These are phyloP conservation scores for Drosophila varians DNA, from an alignment of 1,140 invertebrate species.

Conservation along the genomic window DNA sequence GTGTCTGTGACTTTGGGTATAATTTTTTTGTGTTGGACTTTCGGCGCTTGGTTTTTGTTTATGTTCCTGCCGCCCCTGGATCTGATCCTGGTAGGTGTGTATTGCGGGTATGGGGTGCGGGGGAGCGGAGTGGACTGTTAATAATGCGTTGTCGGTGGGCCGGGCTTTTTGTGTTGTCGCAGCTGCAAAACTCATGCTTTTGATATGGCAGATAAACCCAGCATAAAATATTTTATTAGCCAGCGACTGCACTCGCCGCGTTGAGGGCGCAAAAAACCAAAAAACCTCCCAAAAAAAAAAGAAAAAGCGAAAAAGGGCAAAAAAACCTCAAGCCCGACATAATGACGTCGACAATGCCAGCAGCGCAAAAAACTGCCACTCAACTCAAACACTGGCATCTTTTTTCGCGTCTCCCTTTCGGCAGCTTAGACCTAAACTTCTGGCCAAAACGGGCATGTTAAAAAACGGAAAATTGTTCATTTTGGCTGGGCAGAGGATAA, in stretches of 20 bases:
- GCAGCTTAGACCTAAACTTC: slow-evolving; percentile 25
- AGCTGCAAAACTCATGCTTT: slow-evolving; percentile 67
- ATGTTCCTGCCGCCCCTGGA: slow-evolving; percentile 20
- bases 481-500: slow-evolving; percentile 20
- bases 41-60: slow-evolving; percentile 70
- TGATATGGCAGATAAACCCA: slow-evolving; percentile 74
- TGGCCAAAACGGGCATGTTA: slow-evolving; percentile 17
- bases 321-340: slow-evolving; percentile 26
- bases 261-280: neutral
- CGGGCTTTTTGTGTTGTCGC: slow-evolving; percentile 62
- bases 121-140: slow-evolving; percentile 43
- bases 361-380: slow-evolving; percentile 53
- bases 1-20: slow-evolving; percentile 37
- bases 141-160: slow-evolving; percentile 63
- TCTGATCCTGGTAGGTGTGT: neutral
- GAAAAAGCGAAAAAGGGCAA: neutral
- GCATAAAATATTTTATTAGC: slow-evolving; percentile 81
- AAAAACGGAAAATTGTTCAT: slow-evolving; percentile 28
- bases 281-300: neutral
- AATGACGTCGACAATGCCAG: slow-evolving; percentile 59
- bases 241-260: slow-evolving; percentile 40
- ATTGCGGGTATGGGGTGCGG: neutral
- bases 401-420: slow-evolving; percentile 26
- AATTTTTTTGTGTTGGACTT: slow-evolving; percentile 69
- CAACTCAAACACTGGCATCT: slow-evolving; percentile 51